phyloP scores from a whole-genome alignment of 1,140 invertebrate species.

The Belonocnema kinseyi region DNA sequence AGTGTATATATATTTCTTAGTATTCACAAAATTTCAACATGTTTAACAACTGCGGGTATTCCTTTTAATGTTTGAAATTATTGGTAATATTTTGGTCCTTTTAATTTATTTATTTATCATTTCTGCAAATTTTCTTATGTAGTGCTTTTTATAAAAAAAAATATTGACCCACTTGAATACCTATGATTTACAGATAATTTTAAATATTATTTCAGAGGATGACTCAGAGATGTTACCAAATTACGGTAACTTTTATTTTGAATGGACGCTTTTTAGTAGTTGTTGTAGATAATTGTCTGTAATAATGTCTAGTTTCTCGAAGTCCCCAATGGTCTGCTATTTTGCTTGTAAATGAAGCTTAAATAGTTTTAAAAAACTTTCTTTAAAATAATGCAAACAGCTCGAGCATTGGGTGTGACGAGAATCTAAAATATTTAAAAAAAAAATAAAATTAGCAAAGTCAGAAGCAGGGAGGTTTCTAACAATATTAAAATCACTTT shows the following conservation, averaged over 20 bases:
- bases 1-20: too few species aligned
- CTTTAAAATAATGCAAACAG: too few species aligned
- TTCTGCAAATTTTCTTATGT: background rate
- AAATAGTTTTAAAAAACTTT: slow-evolving; percentile 31
- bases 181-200: slow-evolving; percentile 60
- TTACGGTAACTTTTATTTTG: slow-evolving; percentile 72
- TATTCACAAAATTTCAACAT: too few species aligned
- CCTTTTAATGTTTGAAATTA: too few species aligned
- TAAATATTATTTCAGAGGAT: slow-evolving; percentile 75
- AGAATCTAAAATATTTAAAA: background rate
- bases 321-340: slow-evolving; percentile 26
- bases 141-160: background rate
- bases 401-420: background rate
- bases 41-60: too few species aligned
- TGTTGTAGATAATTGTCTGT: slow-evolving; percentile 37
- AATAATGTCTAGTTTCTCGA: slow-evolving; percentile 36
- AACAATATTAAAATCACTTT: background rate
- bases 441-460: background rate
- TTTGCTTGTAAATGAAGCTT: slow-evolving; percentile 39
- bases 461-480: background rate
- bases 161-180: slow-evolving; percentile 19
- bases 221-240: slow-evolving; percentile 76
- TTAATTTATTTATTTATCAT: background rate
- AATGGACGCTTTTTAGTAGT: slow-evolving; percentile 61
- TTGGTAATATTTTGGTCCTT: background rate